Evolutionary conservation across 2,113 vertebrate species (phyloP).

Genomic region (Dasypus novemcinctus): DNA sequence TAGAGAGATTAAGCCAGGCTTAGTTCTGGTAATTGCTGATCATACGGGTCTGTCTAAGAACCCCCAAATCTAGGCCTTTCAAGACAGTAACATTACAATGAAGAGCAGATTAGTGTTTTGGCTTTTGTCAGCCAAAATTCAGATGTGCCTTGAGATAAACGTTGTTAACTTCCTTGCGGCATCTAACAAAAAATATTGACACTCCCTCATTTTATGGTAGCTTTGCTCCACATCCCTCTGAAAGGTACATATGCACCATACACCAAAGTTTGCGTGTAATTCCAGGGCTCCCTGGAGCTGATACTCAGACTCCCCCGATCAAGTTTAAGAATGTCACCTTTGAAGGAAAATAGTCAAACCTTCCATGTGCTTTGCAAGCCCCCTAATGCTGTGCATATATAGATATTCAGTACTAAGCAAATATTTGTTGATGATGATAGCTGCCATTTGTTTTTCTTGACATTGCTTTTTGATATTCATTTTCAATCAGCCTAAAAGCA

Average conservation of each 20-base stretch:
- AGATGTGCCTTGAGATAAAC: not conserved
- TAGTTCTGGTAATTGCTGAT: not conserved
- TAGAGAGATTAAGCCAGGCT: not conserved
- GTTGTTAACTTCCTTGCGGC: not conserved
- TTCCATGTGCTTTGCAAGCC: not conserved
- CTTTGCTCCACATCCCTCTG: not conserved
- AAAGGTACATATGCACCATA: not conserved
- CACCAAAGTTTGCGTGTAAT: not conserved
- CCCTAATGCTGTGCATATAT: not conserved
- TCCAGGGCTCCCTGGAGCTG: not conserved
- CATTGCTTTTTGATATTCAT: constrained; percentile 36
- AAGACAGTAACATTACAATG: not conserved
- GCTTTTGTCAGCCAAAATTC: not conserved
- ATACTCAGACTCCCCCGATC: not conserved
- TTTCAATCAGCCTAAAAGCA: constrained; percentile 59
- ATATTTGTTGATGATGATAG: constrained; percentile 25
- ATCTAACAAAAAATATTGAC: not conserved
- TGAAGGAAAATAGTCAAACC: not conserved
- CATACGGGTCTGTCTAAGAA: not conserved
- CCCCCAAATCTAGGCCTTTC: not conserved
- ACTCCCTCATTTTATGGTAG: not conserved
- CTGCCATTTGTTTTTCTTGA: constrained; percentile 44
- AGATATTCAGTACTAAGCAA: not conserved
- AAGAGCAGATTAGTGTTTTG: not conserved
- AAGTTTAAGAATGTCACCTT: not conserved